Percentiles rank a stretch among this genome's conserved stretches.
phyloP scores from a whole-genome alignment of 2,888 invertebrate genomes.

The Agrilus cyanescens region DNA sequence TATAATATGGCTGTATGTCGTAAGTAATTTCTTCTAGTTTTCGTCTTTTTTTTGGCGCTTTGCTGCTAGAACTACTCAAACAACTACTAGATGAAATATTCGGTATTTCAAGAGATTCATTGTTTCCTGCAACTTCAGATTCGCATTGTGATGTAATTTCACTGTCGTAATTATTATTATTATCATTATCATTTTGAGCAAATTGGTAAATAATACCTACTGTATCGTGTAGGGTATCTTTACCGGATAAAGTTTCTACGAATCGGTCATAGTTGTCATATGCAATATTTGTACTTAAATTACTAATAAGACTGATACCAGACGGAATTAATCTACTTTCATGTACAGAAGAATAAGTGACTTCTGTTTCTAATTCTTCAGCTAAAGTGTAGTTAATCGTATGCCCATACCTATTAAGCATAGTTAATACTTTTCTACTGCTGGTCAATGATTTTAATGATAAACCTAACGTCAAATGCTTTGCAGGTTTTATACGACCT shows the following conservation, averaged over 20 bases:
- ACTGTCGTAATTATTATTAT: too few species aligned
- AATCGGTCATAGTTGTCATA: slow-evolving; percentile 23
- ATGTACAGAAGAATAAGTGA: slow-evolving; percentile 15
- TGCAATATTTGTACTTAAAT: slow-evolving; percentile 20
- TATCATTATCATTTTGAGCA: too few species aligned
- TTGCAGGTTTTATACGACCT: slow-evolving; percentile 19
- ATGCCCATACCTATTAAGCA: slow-evolving; percentile 24
- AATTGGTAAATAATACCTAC: slow-evolving; percentile 22
- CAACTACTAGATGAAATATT: too few species aligned
- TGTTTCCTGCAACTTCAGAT: too few species aligned
- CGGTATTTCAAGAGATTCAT: too few species aligned
- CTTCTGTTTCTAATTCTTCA: slow-evolving; percentile 24
- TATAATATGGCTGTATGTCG: too few species aligned
- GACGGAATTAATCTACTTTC: slow-evolving; percentile 17
- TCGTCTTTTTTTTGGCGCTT: too few species aligned
- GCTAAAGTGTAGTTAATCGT: slow-evolving; percentile 20
- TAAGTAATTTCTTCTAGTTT: too few species aligned
- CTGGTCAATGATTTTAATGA: slow-evolving; percentile 22
- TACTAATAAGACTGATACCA: slow-evolving; percentile 17
- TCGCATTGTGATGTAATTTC: too few species aligned
- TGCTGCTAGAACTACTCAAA: too few species aligned
- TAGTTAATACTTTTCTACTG: slow-evolving; percentile 18
- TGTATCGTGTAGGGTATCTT: slow-evolving; percentile 22
- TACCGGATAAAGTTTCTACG: slow-evolving; percentile 19
- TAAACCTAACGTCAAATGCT: slow-evolving; percentile 20